Base-by-base conservation (phyloP, 92 coral and sea anemone genomes). In the Epizoanthus scotinus region DNA sequence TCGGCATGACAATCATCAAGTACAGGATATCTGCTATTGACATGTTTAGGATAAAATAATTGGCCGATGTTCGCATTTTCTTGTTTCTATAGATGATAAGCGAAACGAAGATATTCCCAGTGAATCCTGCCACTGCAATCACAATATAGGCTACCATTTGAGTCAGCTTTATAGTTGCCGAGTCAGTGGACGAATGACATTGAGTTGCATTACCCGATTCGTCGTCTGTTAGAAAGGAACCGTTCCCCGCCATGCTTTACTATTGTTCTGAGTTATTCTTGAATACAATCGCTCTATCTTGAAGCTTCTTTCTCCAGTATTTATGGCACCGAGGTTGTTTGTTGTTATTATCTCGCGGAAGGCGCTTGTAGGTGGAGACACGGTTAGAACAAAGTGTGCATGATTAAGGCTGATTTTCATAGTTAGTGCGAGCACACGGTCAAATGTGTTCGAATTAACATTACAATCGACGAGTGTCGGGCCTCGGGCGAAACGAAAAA, bases 21-120 rank as follows among this genome's bases (percentile, higher is more conserved):
- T 74, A 81, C 19, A 89, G 55, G 63, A 89, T 79, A 57, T 89
- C 92, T 22, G 88, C 78, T n/a, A 89, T 70, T 2, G 92, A 87
- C 92, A 89, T 89, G 75, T 89, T 89, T 21, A 86, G 78, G 44
- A 89, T 89, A 61, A 89, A 89, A 19, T 85, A 72, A 20, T 89
- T 89, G 1, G 86, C 79, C 6, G 75, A 47, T 3, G 92, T 89
- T 18, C 87, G 78, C 92, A 89, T 85, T 18, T 85, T 84, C 55
- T 85, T 66, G 84, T 85, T 82, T 62, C 57, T 85, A 56, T 58
- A 81, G 28, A 89, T 63, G 8, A 89, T 82, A 1, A 78, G 82
- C 25, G 79, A 70, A 10, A 89, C 89, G 18, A 89, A 84, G 22
- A 77, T 8, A 50, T 89, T 89, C 28, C 89, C 81, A 21, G 68